phyloP scores from a whole-genome alignment of 2,113 vertebrate species.

The Anarrhichthys ocellatus region DNA sequence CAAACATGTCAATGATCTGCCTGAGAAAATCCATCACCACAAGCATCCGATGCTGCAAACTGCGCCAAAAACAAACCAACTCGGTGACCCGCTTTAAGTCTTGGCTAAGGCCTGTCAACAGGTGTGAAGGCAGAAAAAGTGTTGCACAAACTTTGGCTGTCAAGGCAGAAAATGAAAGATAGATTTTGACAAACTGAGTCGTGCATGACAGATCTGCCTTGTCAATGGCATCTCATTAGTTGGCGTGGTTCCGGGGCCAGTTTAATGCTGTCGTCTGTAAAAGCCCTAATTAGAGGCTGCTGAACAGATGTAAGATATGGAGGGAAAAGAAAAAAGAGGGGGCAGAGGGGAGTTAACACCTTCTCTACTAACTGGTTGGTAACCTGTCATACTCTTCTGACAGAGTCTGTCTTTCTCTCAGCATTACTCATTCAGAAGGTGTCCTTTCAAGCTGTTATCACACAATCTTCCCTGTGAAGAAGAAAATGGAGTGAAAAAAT shows the following conservation, averaged over 20 bases:
- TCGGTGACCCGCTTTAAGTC: conserved; percentile 40
- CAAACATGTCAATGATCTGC: conserved; percentile 32
- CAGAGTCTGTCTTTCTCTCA: conserved; percentile 14
- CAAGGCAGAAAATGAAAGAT: conserved; percentile 61
- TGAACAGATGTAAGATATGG: conserved; percentile 68
- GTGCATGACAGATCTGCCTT: conserved; percentile 65
- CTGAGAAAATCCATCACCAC: conserved; percentile 40
- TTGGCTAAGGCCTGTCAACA: conserved; percentile 55
- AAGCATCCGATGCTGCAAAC: conserved; percentile 20
- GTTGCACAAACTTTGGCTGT: conserved; percentile 67
- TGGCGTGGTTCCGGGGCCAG: conserved; percentile 46
- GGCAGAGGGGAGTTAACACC: conserved; percentile 37
- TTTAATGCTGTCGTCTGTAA: conserved; percentile 62
- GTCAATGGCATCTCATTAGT: conserved; percentile 74
- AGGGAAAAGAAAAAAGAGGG: neutral
- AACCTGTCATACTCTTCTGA: conserved; percentile 36
- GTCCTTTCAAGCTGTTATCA: conserved; percentile 39
- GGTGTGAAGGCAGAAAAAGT: conserved; percentile 65
- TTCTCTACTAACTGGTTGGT: conserved; percentile 40
- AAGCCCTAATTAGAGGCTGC: conserved; percentile 75
- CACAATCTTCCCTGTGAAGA: conserved; percentile 31
- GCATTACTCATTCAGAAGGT: conserved; percentile 48
- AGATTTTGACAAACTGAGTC: conserved; percentile 57
- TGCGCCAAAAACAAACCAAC: conserved; percentile 45
- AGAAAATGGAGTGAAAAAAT: conserved; percentile 24